phyloP scores from a whole-genome alignment of 2,113 vertebrate genomes.

The Datnioides undecimradiatus region DNA sequence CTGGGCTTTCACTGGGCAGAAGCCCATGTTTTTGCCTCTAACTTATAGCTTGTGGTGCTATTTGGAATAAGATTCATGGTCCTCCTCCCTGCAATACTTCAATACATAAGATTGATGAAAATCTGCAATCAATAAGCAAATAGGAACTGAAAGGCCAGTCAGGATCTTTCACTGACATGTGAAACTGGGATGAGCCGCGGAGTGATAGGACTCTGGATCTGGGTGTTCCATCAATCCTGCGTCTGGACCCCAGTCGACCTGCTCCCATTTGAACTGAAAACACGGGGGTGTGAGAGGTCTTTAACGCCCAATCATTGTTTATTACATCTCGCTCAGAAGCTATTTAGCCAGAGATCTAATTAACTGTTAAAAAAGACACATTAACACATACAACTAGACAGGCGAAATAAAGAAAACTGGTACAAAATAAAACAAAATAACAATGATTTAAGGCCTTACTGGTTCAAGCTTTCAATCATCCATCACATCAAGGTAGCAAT shows the following conservation, averaged over 20 bases:
- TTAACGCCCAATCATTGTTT: slow-evolving; percentile 38
- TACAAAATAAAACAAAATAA: not conserved
- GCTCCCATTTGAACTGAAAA: slow-evolving; percentile 26
- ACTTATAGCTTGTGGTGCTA: slow-evolving; percentile 63
- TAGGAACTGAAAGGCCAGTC: slow-evolving; percentile 65
- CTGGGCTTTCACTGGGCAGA: slow-evolving; percentile 40
- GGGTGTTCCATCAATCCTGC: slow-evolving; percentile 65
- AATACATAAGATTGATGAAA: slow-evolving; percentile 78
- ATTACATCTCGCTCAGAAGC: slow-evolving; percentile 20
- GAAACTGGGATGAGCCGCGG: slow-evolving; percentile 22
- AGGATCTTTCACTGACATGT: slow-evolving; percentile 62
- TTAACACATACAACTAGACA: not conserved
- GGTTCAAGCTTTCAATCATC: not conserved
- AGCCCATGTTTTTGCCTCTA: slow-evolving; percentile 51
- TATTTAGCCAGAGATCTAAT: not conserved
- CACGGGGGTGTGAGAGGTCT: slow-evolving; percentile 9
- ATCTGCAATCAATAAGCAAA: slow-evolving; percentile 82
- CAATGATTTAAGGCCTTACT: not conserved
- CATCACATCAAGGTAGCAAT: not conserved
- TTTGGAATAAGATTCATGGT: slow-evolving; percentile 74
- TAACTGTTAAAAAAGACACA: not conserved
- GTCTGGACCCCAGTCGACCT: slow-evolving; percentile 43
- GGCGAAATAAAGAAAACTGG: not conserved
- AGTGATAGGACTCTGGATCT: slow-evolving; percentile 41
- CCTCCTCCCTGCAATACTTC: slow-evolving; percentile 64